Percentiles rank a stretch among this genome's conserved stretches.
Evolutionary conservation across 2,113 vertebrate genomes (phyloP).

Genomic region (Greenwoodochromis staneri): DNA sequence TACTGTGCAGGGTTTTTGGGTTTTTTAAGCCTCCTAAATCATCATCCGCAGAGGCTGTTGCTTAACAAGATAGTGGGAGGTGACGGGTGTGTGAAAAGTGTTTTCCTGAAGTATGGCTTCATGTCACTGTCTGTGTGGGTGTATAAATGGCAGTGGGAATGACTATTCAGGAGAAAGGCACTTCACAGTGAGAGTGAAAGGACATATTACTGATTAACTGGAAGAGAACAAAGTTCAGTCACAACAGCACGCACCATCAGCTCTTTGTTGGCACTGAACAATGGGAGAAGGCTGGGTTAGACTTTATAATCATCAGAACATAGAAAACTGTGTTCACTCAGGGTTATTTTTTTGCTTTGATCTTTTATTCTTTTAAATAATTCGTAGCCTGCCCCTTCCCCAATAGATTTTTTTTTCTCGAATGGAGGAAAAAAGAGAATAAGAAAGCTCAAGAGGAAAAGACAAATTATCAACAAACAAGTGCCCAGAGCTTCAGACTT

Average conservation of each 20-base stretch:
- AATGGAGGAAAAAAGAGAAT: background rate
- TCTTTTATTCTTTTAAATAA: background rate
- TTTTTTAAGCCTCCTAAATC: background rate
- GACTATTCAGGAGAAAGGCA: background rate
- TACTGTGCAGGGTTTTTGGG: background rate
- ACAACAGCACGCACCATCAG: background rate
- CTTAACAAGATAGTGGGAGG: constrained; percentile 14
- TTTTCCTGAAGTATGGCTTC: background rate
- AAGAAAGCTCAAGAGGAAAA: background rate
- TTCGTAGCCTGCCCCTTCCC: fast-evolving
- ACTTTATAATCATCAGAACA: background rate
- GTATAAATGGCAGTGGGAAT: background rate
- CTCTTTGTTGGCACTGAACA: background rate
- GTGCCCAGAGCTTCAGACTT: background rate
- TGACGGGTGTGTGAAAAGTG: background rate
- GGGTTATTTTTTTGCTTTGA: background rate
- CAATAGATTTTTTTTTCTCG: background rate
- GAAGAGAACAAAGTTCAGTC: constrained; percentile 46
- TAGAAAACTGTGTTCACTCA: background rate
- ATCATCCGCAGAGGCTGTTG: background rate
- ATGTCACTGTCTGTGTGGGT: background rate
- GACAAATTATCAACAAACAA: background rate
- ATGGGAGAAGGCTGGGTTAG: background rate
- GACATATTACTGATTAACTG: constrained; percentile 56
- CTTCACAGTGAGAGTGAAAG: constrained; percentile 1